A percentile compares a stretch with the other conserved stretches of the same genome.
Conservation (phyloP, 53 echinoderm and acorn worm species). For the Stichopus horrens region DNA sequence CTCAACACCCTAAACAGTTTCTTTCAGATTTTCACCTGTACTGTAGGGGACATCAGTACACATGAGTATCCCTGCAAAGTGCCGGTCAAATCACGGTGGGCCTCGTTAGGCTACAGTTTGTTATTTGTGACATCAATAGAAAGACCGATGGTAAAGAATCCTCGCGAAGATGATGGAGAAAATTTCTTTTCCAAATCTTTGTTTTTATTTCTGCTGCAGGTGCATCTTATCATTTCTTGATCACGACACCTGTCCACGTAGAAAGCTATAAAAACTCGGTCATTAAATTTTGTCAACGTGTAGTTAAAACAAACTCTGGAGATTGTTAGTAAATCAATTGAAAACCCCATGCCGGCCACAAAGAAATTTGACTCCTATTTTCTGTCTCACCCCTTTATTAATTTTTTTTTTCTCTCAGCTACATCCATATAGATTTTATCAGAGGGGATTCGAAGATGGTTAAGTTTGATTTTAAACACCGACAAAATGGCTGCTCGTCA, state of each 20-base stretch:
- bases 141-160: too few species aligned
- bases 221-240: constrained; percentile 14
- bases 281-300: constrained; percentile 18
- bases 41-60: too few species aligned
- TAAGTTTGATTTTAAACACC: constrained; percentile 24
- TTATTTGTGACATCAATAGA: too few species aligned
- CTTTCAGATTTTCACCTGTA: too few species aligned
- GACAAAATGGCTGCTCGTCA: constrained; percentile 19
- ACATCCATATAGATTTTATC: neutral
- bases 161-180: too few species aligned
- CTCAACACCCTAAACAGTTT: too few species aligned
- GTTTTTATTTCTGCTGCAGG: neutral
- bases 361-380: neutral
- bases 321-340: neutral
- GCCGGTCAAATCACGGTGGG: too few species aligned
- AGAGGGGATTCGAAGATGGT: constrained; percentile 21
- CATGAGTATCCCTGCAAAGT: too few species aligned
- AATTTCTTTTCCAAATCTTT: too few species aligned
- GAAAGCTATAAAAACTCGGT: constrained; percentile 17
- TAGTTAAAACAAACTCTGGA: constrained; percentile 27
- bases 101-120: too few species aligned
- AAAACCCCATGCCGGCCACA: too few species aligned
- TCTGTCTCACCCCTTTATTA: neutral
- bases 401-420: neutral
- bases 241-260: constrained; percentile 21